A percentile compares a stretch with the other conserved stretches of the same genome.
phyloP scores from a whole-genome alignment of 1,140 invertebrate species.

The Apis cerana region DNA sequence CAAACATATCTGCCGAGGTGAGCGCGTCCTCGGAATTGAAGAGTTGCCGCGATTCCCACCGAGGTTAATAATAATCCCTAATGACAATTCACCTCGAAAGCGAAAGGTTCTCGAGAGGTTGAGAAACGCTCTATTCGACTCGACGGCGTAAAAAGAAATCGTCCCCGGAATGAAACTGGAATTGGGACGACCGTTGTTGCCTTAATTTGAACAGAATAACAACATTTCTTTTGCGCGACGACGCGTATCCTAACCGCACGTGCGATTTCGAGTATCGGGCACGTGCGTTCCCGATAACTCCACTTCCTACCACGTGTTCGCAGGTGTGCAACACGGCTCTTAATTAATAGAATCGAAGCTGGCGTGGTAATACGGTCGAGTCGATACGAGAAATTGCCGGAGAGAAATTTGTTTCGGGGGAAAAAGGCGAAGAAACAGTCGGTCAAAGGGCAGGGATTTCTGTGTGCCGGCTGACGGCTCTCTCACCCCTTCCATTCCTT shows the following conservation, averaged over 20 bases:
- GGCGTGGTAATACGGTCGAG: not conserved
- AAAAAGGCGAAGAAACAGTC: not conserved
- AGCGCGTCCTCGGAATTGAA: conserved; percentile 71
- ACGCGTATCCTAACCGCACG: conserved; percentile 67
- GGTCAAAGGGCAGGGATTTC: conserved; percentile 4
- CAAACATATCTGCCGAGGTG: conserved; percentile 77
- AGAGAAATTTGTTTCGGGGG: not conserved
- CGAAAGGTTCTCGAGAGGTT: too few relatives aligned
- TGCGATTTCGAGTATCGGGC: conserved; percentile 68
- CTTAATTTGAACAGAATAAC: not conserved
- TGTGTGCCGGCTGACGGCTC: conserved; percentile 14
- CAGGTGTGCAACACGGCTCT: conserved; percentile 65
- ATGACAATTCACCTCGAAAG: too few relatives aligned
- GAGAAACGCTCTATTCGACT: too few relatives aligned
- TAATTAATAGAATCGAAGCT: conserved; percentile 8
- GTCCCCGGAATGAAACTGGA: too few relatives aligned
- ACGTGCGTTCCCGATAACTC: conserved; percentile 69
- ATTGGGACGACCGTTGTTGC: not conserved
- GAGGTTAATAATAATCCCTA: not conserved
- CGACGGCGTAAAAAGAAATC: too few relatives aligned
- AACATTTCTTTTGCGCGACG: conserved; percentile 12
- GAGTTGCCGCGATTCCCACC: conserved; percentile 55
- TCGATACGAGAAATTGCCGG: not conserved
- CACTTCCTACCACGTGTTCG: conserved; percentile 77
- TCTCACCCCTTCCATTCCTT: conserved; percentile 21